Percentiles rank a stretch among this genome's conserved stretches.
Conservation (phyloP, 2,797 vertebrate species). For the Characodon lateralis region DNA sequence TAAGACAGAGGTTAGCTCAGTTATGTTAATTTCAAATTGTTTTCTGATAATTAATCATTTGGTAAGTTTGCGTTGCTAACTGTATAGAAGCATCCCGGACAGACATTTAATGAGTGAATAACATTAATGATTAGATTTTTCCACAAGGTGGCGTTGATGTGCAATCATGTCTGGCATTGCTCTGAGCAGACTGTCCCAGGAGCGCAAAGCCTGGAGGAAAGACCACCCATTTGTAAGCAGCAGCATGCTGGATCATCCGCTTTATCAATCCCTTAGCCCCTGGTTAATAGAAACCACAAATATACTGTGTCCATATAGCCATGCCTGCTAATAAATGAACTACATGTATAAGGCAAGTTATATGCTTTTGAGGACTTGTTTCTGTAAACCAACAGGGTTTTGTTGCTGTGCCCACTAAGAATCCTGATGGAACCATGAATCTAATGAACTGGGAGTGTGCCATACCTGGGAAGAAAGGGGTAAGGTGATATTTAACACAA, state of each 20-base stretch:
- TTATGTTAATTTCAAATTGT: not conserved
- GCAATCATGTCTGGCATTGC: conserved; percentile 82
- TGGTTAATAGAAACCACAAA: too few relatives aligned
- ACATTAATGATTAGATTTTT: conserved; percentile 29
- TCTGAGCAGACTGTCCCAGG: conserved; percentile 83
- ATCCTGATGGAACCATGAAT: conserved; percentile 83
- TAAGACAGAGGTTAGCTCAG: not conserved
- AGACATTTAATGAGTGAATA: not conserved
- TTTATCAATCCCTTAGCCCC: not conserved
- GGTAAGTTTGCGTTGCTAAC: too few relatives aligned
- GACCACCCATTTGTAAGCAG: conserved; percentile 81
- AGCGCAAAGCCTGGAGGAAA: conserved; percentile 83
- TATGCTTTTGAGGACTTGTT: conserved; percentile 15
- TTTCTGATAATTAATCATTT: not conserved
- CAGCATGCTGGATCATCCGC: not conserved
- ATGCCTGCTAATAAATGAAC: not conserved
- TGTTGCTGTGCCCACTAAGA: conserved; percentile 83
- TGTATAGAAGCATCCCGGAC: too few relatives aligned
- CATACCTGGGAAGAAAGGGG: conserved; percentile 83
- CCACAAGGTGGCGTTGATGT: conserved; percentile 81
- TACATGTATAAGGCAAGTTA: too few relatives aligned
- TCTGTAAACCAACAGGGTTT: conserved; percentile 70
- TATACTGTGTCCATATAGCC: not conserved
- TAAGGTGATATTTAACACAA: conserved; percentile 45
- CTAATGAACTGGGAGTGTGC: conserved; percentile 86